Evolutionary conservation across 1,140 invertebrate species (phyloP).

Genomic region (Drosophila rufa): DNA sequence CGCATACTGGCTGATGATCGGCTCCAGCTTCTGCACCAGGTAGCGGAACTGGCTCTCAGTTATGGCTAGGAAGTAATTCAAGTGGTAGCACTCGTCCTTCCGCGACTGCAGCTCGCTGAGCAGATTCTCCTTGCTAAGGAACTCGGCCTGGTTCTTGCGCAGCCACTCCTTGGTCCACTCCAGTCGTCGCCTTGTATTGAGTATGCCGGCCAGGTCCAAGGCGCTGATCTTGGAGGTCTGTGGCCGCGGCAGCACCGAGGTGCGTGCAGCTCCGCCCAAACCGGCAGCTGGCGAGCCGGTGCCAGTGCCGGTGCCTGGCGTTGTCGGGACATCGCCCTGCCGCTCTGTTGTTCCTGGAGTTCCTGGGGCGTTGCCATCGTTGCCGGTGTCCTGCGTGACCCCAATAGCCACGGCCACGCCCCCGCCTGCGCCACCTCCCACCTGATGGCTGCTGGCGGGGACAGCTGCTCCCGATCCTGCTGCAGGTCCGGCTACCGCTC

Average conservation of each 20-base stretch:
- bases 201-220: constrained; percentile 76
- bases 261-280: constrained; percentile 67
- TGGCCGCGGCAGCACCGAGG: constrained; percentile 62
- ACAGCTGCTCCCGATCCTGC: constrained; percentile 17
- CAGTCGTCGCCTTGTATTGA: constrained; percentile 72
- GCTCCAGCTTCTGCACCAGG: constrained; percentile 77
- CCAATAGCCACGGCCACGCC: constrained; percentile 64
- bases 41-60: constrained; percentile 82
- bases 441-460: constrained; percentile 53
- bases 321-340: constrained; percentile 39
- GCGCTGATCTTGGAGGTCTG: constrained; percentile 79
- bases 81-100: constrained; percentile 81
- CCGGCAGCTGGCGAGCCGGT: constrained; percentile 13
- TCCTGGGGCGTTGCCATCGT: constrained; percentile 66
- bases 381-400: constrained; percentile 75
- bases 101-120: constrained; percentile 78
- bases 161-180: constrained; percentile 84
- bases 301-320: constrained; percentile 12
- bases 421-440: constrained; percentile 39
- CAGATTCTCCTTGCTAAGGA: constrained; percentile 78
- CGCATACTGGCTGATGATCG: constrained; percentile 79
- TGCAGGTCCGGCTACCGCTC: constrained; percentile 16
- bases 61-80: constrained; percentile 84
- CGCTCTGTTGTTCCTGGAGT: constrained; percentile 52
- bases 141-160: constrained; percentile 79